Conservation (phyloP, 2,888 invertebrate species). For the Noctua fimbriata region DNA sequence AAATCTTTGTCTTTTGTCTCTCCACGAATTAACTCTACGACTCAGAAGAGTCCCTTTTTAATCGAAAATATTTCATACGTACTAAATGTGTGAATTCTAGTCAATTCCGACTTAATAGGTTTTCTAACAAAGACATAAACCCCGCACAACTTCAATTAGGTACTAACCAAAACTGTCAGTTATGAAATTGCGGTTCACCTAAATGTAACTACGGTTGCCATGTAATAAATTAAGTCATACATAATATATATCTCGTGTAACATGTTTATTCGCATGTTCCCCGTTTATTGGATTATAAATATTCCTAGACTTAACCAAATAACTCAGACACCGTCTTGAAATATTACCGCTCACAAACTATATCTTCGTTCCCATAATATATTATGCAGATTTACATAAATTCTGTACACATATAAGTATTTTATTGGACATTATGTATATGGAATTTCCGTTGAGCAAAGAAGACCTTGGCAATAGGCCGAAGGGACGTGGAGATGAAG, state of each 20-base stretch:
- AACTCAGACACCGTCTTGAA: conserved; percentile 52
- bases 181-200: conserved; percentile 39
- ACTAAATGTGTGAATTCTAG: neutral
- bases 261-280: conserved; percentile 43
- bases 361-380: conserved; percentile 53
- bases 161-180: conserved; percentile 28
- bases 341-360: conserved; percentile 60
- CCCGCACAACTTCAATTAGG: conserved; percentile 8
- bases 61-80: neutral
- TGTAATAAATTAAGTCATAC: conserved; percentile 42
- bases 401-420: conserved; percentile 35
- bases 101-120: neutral
- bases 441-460: conserved; percentile 48
- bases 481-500: conserved; percentile 31
- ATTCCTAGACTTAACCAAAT: conserved; percentile 55
- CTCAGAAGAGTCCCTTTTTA: neutral
- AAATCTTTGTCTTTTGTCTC: conserved; percentile 27
- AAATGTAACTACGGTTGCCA: conserved; percentile 27
- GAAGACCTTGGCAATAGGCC: conserved; percentile 30
- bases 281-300: conserved; percentile 56
- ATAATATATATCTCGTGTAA: conserved; percentile 32
- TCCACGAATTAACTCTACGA: neutral
- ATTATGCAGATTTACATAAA: conserved; percentile 57
- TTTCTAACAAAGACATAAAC: conserved; percentile 16
- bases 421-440: conserved; percentile 47